These are phyloP conservation scores for Crossocerus cetratus DNA, from an alignment of 2,888 invertebrate species.

Conservation along the genomic window DNA sequence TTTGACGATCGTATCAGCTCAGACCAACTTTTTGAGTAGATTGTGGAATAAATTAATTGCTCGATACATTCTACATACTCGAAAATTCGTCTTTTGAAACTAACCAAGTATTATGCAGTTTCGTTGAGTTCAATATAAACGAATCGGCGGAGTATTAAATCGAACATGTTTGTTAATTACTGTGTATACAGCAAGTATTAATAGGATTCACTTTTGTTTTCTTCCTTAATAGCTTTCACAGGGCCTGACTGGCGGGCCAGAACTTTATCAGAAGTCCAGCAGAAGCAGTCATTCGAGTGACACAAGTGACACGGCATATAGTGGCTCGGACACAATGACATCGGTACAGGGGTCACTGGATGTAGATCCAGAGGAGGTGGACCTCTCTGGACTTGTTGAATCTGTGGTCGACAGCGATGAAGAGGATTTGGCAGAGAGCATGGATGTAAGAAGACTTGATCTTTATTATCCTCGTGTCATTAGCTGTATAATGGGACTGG, in stretches of 20 bases:
- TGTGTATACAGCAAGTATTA: no score
- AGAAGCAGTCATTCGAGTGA: slow-evolving; percentile 93
- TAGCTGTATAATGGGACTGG: no score
- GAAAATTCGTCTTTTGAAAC: no score
- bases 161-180: no score
- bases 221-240: slow-evolving; percentile 72
- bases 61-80: no score
- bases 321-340: slow-evolving; percentile 97
- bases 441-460: slow-evolving; percentile 82
- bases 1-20: no score
- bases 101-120: no score
- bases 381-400: slow-evolving; percentile 95
- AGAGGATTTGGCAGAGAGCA: slow-evolving; percentile 93
- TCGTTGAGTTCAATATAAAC: no score
- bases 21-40: no score
- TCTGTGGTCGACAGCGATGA: slow-evolving; percentile 98
- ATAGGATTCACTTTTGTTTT: neutral
- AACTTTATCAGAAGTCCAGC: slow-evolving; percentile 90
- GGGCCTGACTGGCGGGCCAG: slow-evolving; percentile 80
- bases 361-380: slow-evolving; percentile 87
- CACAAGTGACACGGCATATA: slow-evolving; percentile 96
- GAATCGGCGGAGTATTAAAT: no score
- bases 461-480: no score
- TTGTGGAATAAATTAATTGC: no score
- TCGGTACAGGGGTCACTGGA: slow-evolving; percentile 92